These are phyloP conservation scores for Falco novaeseelandiae DNA, from an alignment of 2,797 vertebrate species.

Conservation along the genomic window DNA sequence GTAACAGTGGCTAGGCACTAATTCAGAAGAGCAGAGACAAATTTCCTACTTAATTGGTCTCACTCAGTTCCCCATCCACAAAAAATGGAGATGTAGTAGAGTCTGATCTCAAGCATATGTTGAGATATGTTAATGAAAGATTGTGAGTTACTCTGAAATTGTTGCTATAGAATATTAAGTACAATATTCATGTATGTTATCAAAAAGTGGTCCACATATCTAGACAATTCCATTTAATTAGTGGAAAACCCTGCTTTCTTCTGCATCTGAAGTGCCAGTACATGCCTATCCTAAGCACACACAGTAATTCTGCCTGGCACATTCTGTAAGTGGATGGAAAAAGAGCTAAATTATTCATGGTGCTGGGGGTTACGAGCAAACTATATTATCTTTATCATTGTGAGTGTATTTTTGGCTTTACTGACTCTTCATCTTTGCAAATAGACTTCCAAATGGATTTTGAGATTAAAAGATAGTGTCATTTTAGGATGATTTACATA, in stretches of 20 bases:
- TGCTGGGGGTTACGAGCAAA: background rate
- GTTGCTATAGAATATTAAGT: background rate
- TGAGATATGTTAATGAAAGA: background rate
- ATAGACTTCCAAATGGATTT: background rate
- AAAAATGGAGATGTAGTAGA: background rate
- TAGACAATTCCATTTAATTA: background rate
- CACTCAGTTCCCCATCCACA: background rate
- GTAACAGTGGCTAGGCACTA: background rate
- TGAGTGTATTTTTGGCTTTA: background rate
- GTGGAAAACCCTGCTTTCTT: background rate
- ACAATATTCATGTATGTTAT: background rate
- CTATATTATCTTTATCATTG: background rate
- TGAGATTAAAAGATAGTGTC: background rate
- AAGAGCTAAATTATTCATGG: background rate
- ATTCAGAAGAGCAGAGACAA: background rate
- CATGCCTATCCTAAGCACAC: background rate
- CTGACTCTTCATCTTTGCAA: background rate
- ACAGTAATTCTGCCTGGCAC: background rate
- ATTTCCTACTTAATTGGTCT: background rate
- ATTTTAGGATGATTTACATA: background rate
- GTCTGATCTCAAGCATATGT: background rate
- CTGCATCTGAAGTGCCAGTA: background rate
- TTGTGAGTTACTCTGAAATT: background rate
- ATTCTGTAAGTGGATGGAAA: background rate
- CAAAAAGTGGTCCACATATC: background rate